Evolutionary conservation across 2,888 invertebrate species (phyloP).

Genomic region (Ethmia dodecea): DNA sequence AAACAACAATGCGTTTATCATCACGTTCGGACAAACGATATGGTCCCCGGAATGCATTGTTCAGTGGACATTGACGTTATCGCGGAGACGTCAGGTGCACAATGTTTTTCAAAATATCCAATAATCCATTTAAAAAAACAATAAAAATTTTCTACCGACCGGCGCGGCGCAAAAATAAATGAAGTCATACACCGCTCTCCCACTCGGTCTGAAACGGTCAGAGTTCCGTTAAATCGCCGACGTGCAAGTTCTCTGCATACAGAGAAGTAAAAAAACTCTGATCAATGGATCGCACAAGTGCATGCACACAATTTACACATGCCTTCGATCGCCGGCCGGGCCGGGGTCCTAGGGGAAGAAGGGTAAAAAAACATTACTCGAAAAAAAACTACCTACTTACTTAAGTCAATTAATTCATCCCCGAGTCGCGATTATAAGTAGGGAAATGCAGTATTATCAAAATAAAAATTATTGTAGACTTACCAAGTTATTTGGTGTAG

Average conservation of each 20-base stretch:
- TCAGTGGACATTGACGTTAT: conserved; percentile 11
- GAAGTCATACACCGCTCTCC: conserved; percentile 44
- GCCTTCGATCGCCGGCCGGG: conserved; percentile 26
- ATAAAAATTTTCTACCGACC: not conserved
- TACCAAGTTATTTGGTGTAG: conserved; percentile 49
- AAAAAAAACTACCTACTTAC: not conserved
- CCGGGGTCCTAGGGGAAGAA: conserved; percentile 34
- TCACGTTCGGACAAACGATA: conserved; percentile 11
- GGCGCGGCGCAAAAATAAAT: conserved; percentile 23
- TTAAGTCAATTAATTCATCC: too few species aligned
- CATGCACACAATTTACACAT: conserved; percentile 26
- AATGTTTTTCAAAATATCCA: conserved; percentile 1
- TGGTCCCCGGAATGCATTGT: conserved; percentile 12
- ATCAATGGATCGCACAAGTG: conserved; percentile 30
- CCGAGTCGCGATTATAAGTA: too few species aligned
- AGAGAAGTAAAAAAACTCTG: conserved; percentile 3
- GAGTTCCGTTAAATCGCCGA: conserved; percentile 38
- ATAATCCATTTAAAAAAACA: not conserved
- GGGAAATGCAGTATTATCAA: not conserved
- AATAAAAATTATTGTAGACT: conserved; percentile 30
- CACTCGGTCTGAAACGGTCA: conserved; percentile 23
- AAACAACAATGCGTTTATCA: conserved; percentile 11
- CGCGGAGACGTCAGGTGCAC: conserved; percentile 3
- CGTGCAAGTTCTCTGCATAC: conserved; percentile 18
- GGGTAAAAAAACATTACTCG: not conserved